Percentiles rank a stretch among this genome's conserved stretches.
These are phyloP conservation scores for Dasyornis broadbenti DNA, from an alignment of 2,113 vertebrate species.

Conservation along the genomic window DNA sequence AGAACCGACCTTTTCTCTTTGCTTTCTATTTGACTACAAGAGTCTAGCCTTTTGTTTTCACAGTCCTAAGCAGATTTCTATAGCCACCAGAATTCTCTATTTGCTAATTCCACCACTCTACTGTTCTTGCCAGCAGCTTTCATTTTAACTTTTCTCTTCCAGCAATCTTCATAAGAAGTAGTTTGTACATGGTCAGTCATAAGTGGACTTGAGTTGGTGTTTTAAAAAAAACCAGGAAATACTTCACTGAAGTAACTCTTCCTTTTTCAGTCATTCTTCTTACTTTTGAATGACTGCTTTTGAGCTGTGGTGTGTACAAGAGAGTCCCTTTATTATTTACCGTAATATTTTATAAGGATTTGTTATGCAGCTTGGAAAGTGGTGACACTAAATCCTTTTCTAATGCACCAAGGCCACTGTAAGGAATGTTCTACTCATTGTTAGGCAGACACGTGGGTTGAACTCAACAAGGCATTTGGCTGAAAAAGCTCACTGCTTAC, in stretches of 20 bases:
- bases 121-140: not conserved
- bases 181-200: not conserved
- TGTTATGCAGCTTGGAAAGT: not conserved
- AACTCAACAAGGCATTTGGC: not conserved
- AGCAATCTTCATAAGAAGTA: not conserved
- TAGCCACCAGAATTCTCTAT: not conserved
- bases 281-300: not conserved
- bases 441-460: not conserved
- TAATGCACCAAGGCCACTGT: not conserved
- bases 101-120: not conserved
- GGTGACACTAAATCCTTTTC: conserved; percentile 33
- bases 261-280: not conserved
- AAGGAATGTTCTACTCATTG: not conserved
- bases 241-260: not conserved
- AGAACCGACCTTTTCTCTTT: not conserved
- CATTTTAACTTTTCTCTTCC: not conserved
- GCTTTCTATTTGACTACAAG: not conserved
- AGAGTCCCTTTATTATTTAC: not conserved
- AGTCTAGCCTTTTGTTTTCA: not conserved
- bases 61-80: not conserved
- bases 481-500: not conserved
- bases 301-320: not conserved
- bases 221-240: not conserved
- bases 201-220: not conserved
- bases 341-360: not conserved